Conservation (phyloP, 2,888 invertebrate species). For the Augochlorella aurata region DNA sequence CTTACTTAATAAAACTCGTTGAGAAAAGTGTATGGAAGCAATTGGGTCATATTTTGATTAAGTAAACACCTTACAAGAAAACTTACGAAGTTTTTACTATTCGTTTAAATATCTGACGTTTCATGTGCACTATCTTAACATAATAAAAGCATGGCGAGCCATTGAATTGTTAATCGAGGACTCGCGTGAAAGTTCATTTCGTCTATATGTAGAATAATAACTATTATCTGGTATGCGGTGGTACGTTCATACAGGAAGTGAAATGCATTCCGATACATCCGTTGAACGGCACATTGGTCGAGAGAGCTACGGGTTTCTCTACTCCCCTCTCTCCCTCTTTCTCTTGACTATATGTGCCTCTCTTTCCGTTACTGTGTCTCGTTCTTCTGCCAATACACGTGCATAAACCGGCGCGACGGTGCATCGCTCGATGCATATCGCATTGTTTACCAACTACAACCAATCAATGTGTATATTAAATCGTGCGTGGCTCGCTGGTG, state of each 20-base stretch:
- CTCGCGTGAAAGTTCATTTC: conserved; percentile 31
- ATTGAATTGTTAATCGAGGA: not conserved
- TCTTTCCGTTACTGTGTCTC: conserved; percentile 34
- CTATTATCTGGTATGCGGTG: conserved; percentile 40
- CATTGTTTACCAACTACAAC: conserved; percentile 64
- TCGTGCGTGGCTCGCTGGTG: conserved; percentile 13
- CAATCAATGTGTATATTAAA: conserved; percentile 32
- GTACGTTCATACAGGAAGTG: conserved; percentile 67
- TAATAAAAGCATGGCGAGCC: not conserved
- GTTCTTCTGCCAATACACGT: conserved; percentile 26
- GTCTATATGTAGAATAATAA: conserved; percentile 41
- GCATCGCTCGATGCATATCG: conserved; percentile 37
- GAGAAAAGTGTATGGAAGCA: too few species aligned
- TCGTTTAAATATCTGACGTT: too few species aligned
- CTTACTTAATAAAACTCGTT: too few species aligned
- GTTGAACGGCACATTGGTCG: conserved; percentile 70
- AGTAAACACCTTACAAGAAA: too few species aligned
- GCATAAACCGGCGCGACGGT: conserved; percentile 10
- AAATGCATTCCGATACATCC: conserved; percentile 71
- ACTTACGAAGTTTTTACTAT: too few species aligned
- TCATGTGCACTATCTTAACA: too few species aligned
- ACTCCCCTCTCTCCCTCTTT: conserved; percentile 38
- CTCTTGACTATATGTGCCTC: conserved; percentile 24
- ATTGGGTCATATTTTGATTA: too few species aligned
- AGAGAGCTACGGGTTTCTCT: conserved; percentile 50